These are phyloP conservation scores for Pogona vitticeps DNA, from an alignment of 2,113 vertebrate species.

Conservation along the genomic window DNA sequence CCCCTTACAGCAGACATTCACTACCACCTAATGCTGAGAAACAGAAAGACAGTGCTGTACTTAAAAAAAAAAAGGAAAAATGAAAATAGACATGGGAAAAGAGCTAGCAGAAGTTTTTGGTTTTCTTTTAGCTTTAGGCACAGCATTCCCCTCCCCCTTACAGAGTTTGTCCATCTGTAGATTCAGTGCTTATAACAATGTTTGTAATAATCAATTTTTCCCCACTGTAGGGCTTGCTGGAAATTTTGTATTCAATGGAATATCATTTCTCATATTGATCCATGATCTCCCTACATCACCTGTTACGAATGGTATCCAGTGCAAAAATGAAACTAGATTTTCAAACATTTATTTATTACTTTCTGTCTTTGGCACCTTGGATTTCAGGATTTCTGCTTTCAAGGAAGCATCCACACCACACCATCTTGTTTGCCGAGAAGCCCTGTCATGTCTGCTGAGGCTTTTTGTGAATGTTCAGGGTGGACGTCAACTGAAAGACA, in stretches of 20 bases:
- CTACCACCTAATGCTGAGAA: slow-evolving; percentile 39
- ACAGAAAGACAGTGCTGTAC: slow-evolving; percentile 18
- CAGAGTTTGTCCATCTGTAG: background rate
- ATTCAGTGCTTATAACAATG: background rate
- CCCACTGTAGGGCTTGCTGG: background rate
- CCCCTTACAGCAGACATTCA: slow-evolving; percentile 27
- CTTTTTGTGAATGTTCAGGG: background rate
- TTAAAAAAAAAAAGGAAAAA: background rate
- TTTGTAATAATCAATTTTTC: background rate
- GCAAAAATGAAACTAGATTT: background rate
- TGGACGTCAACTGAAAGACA: background rate
- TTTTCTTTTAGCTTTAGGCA: background rate
- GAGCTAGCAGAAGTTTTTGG: background rate
- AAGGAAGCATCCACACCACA: no score
- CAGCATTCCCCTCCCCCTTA: background rate
- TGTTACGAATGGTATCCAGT: background rate
- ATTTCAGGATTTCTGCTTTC: background rate
- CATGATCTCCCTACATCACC: background rate
- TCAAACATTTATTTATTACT: background rate
- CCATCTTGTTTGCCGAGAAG: no score
- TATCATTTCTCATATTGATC: background rate
- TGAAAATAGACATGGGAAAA: background rate
- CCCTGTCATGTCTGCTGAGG: background rate
- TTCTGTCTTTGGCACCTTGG: background rate
- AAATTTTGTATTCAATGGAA: background rate